Conservation (phyloP, 1,140 invertebrate genomes). For the Zeugodacus cucurbitae region DNA sequence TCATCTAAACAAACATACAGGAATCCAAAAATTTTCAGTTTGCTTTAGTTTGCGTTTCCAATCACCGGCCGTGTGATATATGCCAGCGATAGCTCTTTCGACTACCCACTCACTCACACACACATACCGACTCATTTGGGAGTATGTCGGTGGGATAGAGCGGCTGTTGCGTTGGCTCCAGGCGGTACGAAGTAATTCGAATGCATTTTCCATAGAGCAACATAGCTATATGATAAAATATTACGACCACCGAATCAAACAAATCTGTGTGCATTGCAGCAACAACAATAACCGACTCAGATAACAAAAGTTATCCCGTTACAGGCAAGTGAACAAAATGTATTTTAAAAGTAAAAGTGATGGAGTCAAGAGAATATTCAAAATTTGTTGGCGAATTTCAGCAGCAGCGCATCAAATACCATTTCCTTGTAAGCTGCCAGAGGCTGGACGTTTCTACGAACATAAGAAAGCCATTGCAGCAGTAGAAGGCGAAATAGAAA, state of each 20-base stretch:
- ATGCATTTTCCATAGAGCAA: not conserved
- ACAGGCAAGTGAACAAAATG: not conserved
- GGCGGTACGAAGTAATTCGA: not conserved
- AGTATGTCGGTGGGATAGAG: not conserved
- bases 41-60: not conserved
- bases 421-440: too few species aligned
- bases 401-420: too few species aligned
- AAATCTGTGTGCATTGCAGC: not conserved
- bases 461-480: too few species aligned
- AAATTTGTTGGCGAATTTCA: not conserved
- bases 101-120: not conserved
- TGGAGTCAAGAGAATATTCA: not conserved
- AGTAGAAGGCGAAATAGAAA: too few species aligned
- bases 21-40: constrained; percentile 8
- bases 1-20: not conserved
- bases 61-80: not conserved
- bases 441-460: too few species aligned
- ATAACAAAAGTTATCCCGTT: not conserved
- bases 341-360: not conserved
- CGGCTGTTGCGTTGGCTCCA: not conserved
- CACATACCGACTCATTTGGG: not conserved
- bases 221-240: not conserved
- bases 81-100: not conserved
- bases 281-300: not conserved
- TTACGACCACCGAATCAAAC: not conserved